Conservation (phyloP, 2,888 invertebrate species). For the Clitarchus hookeri region DNA sequence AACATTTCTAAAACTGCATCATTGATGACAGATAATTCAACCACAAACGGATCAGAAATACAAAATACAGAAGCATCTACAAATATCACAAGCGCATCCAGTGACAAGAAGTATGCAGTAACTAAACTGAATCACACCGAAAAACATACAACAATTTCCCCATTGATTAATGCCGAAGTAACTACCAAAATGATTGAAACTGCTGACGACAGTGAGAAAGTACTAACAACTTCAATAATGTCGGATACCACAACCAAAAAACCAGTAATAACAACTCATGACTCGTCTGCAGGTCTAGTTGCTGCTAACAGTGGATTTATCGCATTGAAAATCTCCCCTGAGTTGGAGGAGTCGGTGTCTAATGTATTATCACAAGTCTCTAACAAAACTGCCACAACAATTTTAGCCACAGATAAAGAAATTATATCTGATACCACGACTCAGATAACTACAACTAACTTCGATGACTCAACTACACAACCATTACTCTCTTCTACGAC, state of each 20-base stretch:
- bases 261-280: neutral
- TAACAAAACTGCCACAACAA: constrained; percentile 32
- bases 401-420: constrained; percentile 17
- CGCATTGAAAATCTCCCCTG: constrained; percentile 27
- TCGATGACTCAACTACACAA: neutral
- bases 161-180: neutral
- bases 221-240: neutral
- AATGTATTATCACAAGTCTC: constrained; percentile 38
- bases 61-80: neutral
- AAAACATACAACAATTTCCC: neutral
- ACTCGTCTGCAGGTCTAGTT: neutral
- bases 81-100: neutral
- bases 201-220: neutral
- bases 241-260: neutral
- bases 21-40: neutral
- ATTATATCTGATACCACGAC: neutral
- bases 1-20: neutral
- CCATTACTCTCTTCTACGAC: neutral
- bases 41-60: neutral
- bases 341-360: constrained; percentile 37
- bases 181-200: neutral
- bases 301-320: neutral
- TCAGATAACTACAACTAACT: constrained; percentile 20
- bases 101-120: neutral
- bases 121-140: neutral